Percentiles rank a stretch among this genome's conserved stretches.
Evolutionary conservation across 1,140 invertebrate species (phyloP).

Genomic region (Cydia pomonella): DNA sequence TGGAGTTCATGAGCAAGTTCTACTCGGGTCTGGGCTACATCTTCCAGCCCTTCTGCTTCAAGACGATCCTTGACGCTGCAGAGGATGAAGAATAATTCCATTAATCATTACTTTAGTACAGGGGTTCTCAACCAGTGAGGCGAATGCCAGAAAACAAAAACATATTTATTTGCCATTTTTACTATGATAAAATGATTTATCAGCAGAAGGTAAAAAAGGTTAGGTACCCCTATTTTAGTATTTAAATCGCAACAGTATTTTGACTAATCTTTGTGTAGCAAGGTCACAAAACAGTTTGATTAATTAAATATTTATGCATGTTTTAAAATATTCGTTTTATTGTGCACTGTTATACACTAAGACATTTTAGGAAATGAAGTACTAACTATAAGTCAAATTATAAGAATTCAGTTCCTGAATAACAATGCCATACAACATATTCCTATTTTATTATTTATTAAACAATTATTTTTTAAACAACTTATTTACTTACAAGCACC

Average conservation of each 20-base stretch:
- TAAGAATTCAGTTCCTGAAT: background rate
- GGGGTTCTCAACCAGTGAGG: background rate
- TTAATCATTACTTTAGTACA: background rate
- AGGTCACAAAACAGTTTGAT: conserved; percentile 60
- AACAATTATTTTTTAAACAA: no score
- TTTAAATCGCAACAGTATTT: conserved; percentile 60
- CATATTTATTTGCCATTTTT: conserved; percentile 40
- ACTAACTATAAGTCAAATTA: background rate
- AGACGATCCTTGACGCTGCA: conserved; percentile 86
- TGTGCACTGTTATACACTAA: conserved; percentile 39
- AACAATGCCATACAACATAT: background rate
- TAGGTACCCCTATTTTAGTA: conserved; percentile 39
- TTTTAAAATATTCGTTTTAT: conserved; percentile 37
- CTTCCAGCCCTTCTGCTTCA: conserved; percentile 97
- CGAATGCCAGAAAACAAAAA: conserved; percentile 34
- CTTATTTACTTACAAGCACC: background rate
- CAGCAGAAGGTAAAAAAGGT: background rate
- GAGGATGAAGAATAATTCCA: conserved; percentile 57
- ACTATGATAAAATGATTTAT: background rate
- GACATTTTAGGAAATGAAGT: background rate
- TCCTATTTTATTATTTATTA: no score
- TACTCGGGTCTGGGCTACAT: conserved; percentile 93
- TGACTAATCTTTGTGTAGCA: conserved; percentile 40
- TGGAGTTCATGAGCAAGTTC: conserved; percentile 95
- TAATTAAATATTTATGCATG: conserved; percentile 62